Evolutionary conservation across 2,888 invertebrate genomes (phyloP).

Genomic region (Chrysolina haemoptera): DNA sequence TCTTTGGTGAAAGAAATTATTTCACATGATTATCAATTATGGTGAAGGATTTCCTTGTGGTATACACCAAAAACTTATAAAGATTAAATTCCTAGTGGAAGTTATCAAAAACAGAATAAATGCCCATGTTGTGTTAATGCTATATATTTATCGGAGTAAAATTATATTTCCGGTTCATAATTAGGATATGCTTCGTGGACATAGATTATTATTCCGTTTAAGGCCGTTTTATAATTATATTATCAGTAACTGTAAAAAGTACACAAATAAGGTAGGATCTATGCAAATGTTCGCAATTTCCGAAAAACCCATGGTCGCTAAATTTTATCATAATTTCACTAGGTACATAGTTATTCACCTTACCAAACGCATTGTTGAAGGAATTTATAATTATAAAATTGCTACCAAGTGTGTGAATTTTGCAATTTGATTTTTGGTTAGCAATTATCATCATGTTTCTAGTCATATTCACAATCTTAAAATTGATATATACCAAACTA

Average conservation of each 20-base stretch:
- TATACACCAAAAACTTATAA: too few species aligned
- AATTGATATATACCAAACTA: too few species aligned
- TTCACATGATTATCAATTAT: too few species aligned
- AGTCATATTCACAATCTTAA: too few species aligned
- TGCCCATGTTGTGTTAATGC: background rate
- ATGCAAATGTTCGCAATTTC: background rate
- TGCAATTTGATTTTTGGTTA: too few species aligned
- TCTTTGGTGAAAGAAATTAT: too few species aligned
- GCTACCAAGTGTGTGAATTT: too few species aligned
- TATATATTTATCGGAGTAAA: conserved; percentile 36
- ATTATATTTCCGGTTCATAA: conserved; percentile 46
- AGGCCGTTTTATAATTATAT: background rate
- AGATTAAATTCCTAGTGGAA: background rate
- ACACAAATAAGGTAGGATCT: background rate
- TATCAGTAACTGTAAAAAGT: background rate
- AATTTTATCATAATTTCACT: background rate
- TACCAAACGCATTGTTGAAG: too few species aligned
- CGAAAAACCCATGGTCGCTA: background rate
- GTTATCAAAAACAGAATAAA: background rate
- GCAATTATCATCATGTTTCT: too few species aligned
- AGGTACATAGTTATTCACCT: background rate
- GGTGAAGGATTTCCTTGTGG: too few species aligned
- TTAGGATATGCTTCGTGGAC: conserved; percentile 41
- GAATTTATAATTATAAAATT: too few species aligned
- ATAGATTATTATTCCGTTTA: conserved; percentile 20